phyloP scores from a whole-genome alignment of 2,797 vertebrate species.

The Enteromius anoplus region DNA sequence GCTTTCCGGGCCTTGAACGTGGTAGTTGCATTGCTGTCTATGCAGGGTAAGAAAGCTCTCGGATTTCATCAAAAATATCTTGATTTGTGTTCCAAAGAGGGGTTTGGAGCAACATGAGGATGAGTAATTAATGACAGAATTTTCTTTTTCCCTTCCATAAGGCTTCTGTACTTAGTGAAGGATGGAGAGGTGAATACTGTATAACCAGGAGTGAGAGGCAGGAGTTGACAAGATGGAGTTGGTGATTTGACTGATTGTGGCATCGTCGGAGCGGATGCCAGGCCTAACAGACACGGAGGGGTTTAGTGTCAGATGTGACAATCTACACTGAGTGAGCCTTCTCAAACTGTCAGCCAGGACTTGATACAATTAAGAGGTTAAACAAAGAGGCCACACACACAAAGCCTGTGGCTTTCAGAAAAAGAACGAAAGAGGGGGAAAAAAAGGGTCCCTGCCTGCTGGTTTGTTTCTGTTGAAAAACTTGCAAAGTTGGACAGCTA shows the following conservation, averaged over 20 bases:
- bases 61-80: neutral
- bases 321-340: slow-evolving; percentile 56
- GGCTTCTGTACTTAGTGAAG: neutral
- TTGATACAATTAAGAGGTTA: slow-evolving; percentile 71
- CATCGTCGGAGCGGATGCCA: neutral
- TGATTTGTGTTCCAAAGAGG: neutral
- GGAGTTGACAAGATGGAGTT: neutral
- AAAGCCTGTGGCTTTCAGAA: slow-evolving; percentile 22
- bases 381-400: slow-evolving; percentile 64
- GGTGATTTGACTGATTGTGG: slow-evolving; percentile 34
- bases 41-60: neutral
- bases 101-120: neutral
- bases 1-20: neutral
- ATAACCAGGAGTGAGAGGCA: neutral
- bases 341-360: slow-evolving; percentile 59
- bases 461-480: neutral
- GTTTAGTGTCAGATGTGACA: slow-evolving; percentile 57
- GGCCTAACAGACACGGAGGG: slow-evolving; percentile 28
- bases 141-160: neutral
- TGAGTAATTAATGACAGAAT: neutral
- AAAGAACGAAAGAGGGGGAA: slow-evolving; percentile 7
- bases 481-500: neutral
- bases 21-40: neutral
- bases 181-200: neutral
- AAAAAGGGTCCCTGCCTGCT: neutral